Evolutionary conservation across 2,797 vertebrate species (phyloP), one percentile per base, ranked within the genome.

Genomic region (Karalla daura): DNA sequence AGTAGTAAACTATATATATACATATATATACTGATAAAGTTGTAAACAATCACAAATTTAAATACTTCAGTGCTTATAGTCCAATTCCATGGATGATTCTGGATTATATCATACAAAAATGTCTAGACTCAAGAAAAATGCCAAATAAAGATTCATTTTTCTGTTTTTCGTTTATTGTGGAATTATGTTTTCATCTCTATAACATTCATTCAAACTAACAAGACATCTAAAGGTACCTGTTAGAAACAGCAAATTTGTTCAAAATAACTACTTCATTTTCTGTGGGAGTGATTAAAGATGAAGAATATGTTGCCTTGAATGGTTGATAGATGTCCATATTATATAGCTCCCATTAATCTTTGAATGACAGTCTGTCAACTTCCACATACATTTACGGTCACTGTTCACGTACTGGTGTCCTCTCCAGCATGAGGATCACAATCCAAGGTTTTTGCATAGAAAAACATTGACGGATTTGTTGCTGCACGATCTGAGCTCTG

Each of bases 361-460:
- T 18, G 7, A 61, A 3, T 53, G 39, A 51, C 52, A 27, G 32
- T 56, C 12, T 5, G 13, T 23, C 50, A 28, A 41, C 28, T 54
- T 40, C 60, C 14, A 47, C 12, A 55, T 20, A 47, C 18, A 40
- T 40, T 21, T 74, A 68, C 53, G 43, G 53, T 59, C 43, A 30
- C 52, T 0, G 2, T 41, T 36, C 39, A 70, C 60, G 50, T 49
- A 58, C 23, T 15, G 40, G 21, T 3, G 3, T 76, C 47, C 37
- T 52, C 35, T 3, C 83, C 53, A 52, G 50, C 55, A 43, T 56
- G 6, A 65, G 21, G 54, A 73, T 69, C 47, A 63, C 54, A 61
- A 74, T 83, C 37, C 59, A 61, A 58, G 44, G 51, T 67, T 80
- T 88, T 93, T 93, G 92, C 92, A 93, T 93, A 93, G 92, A 90